phyloP scores from a whole-genome alignment of 2,113 vertebrate genomes.

The Excalfactoria chinensis region DNA sequence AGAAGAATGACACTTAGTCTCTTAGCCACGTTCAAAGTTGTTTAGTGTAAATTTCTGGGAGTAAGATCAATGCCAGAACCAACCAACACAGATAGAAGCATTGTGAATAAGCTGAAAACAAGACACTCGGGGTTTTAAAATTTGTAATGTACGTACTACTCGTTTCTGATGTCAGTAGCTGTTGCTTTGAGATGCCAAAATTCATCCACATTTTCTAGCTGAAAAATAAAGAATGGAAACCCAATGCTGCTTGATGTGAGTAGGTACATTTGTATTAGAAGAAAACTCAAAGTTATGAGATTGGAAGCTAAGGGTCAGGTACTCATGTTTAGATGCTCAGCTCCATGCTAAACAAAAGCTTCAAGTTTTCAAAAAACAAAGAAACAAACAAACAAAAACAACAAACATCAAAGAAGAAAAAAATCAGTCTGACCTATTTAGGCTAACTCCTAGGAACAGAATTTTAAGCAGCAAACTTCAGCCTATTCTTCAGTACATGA shows the following conservation, averaged over 20 bases:
- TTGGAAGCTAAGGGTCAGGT: background rate
- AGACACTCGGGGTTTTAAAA: too few species aligned
- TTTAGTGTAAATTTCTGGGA: background rate
- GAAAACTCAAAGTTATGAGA: background rate
- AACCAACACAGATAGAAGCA: background rate
- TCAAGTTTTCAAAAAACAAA: background rate
- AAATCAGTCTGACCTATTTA: background rate
- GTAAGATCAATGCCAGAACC: background rate
- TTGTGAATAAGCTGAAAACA: background rate
- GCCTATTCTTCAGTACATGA: background rate
- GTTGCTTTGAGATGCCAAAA: background rate
- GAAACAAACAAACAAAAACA: too few species aligned
- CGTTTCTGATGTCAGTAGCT: background rate
- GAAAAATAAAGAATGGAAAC: background rate
- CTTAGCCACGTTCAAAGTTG: background rate
- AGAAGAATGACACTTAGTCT: background rate
- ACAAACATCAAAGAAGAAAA: background rate
- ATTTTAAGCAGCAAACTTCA: background rate
- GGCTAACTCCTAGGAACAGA: background rate
- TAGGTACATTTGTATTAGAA: background rate
- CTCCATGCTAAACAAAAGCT: background rate
- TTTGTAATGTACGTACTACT: background rate
- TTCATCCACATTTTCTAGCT: background rate
- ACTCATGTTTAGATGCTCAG: background rate
- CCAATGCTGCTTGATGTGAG: accelerated